Evolutionary conservation across 2,797 vertebrate species (phyloP).

Genomic region (Pempheris klunzingeri): DNA sequence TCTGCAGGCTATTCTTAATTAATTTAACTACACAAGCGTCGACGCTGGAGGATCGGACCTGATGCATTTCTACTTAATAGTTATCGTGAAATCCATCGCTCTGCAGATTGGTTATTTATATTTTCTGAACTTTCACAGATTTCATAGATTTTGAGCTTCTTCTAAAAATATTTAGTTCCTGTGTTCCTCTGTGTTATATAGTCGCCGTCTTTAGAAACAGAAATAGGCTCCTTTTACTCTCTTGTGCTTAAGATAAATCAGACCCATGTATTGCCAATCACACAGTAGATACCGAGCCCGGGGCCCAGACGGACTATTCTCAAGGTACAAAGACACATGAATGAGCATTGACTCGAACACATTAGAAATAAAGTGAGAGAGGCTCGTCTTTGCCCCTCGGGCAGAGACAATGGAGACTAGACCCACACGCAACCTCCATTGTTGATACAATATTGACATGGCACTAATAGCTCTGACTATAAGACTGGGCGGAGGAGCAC

Average conservation of each 20-base stretch:
- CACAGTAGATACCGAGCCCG: slow-evolving; percentile 13
- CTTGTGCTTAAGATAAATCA: slow-evolving; percentile 33
- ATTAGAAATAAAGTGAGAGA: slow-evolving; percentile 54
- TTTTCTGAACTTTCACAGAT: slow-evolving; percentile 12
- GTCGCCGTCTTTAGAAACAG: slow-evolving; percentile 17
- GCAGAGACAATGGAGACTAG: slow-evolving; percentile 54
- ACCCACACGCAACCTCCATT: slow-evolving; percentile 57
- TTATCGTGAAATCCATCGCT: background rate
- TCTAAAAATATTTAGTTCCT: slow-evolving; percentile 43
- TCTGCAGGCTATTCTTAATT: background rate
- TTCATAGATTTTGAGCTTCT: slow-evolving; percentile 28
- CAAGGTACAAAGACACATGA: slow-evolving; percentile 48
- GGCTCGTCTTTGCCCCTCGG: slow-evolving; percentile 48
- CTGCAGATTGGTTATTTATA: background rate
- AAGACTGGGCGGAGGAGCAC: slow-evolving; percentile 55
- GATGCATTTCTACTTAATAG: background rate
- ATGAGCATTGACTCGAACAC: slow-evolving; percentile 54
- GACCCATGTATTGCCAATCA: slow-evolving; percentile 27
- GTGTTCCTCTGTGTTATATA: background rate
- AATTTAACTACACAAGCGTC: background rate
- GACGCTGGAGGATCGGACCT: background rate
- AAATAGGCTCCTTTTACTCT: slow-evolving; percentile 16
- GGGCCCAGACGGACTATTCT: slow-evolving; percentile 42
- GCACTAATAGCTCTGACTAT: slow-evolving; percentile 74
- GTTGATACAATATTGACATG: slow-evolving; percentile 82